These are phyloP conservation scores for Heliconius cydno DNA, from an alignment of 2,888 invertebrate genomes.

Conservation along the genomic window DNA sequence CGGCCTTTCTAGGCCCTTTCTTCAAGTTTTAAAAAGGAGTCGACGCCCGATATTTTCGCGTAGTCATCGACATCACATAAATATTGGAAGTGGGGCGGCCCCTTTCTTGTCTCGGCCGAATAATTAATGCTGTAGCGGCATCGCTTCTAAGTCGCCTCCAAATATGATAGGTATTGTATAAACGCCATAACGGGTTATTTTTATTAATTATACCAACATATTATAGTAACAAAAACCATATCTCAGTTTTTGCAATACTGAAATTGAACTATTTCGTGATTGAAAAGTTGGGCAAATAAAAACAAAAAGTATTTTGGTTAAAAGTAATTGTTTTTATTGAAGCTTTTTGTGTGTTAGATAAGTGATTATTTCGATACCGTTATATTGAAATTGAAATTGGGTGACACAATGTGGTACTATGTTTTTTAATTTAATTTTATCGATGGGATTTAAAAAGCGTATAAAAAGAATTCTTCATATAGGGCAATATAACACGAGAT, in stretches of 20 bases:
- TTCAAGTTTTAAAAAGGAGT: constrained; percentile 83
- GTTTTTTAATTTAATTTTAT: background rate
- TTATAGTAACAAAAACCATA: constrained; percentile 17
- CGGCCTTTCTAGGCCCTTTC: constrained; percentile 81
- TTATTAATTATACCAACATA: constrained; percentile 14
- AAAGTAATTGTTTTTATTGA: constrained; percentile 23
- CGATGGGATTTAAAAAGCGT: background rate
- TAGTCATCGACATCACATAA: constrained; percentile 84
- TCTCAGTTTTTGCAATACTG: constrained; percentile 32
- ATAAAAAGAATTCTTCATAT: background rate
- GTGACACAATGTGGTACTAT: background rate
- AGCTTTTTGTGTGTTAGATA: constrained; percentile 23
- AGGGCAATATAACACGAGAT: background rate
- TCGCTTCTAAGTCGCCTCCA: constrained; percentile 76
- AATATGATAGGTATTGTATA: constrained; percentile 63
- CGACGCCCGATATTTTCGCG: constrained; percentile 81
- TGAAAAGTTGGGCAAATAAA: constrained; percentile 24
- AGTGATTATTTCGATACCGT: constrained; percentile 25
- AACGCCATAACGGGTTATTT: constrained; percentile 22
- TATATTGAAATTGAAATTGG: constrained; percentile 8
- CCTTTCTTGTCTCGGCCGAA: constrained; percentile 81
- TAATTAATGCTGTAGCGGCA: constrained; percentile 80
- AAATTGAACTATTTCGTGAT: constrained; percentile 32
- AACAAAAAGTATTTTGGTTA: constrained; percentile 12
- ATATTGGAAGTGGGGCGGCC: constrained; percentile 83